Percentiles rank a stretch among this genome's conserved stretches.
These are phyloP conservation scores for Thymallus thymallus DNA, from an alignment of 2,113 vertebrate species.

Conservation along the genomic window DNA sequence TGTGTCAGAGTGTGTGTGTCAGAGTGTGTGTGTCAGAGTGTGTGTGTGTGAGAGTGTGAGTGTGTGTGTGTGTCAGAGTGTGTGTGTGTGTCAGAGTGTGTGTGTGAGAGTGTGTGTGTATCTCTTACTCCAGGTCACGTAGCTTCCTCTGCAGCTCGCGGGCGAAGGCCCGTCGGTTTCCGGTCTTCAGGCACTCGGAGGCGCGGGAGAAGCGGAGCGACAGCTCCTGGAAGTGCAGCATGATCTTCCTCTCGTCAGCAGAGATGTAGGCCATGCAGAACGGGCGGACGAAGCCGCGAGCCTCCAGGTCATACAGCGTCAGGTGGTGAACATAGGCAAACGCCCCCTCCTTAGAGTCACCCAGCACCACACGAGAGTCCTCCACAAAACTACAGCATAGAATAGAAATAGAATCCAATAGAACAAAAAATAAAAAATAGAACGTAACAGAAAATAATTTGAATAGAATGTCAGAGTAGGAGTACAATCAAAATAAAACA, in stretches of 20 bases:
- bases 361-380: constrained; percentile 94
- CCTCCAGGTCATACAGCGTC: constrained; percentile 94
- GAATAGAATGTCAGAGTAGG: too few relatives aligned
- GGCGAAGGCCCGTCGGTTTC: constrained; percentile 92
- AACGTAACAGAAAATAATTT: too few relatives aligned
- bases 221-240: constrained; percentile 93
- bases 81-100: too few relatives aligned
- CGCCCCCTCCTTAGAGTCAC: constrained; percentile 94
- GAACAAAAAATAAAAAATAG: too few relatives aligned
- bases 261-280: constrained; percentile 98
- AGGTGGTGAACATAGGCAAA: constrained; percentile 97
- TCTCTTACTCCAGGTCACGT: constrained; percentile 84
- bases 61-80: too few relatives aligned
- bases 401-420: too few relatives aligned
- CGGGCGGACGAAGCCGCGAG: constrained; percentile 91
- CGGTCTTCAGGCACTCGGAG: constrained; percentile 90
- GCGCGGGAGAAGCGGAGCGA: constrained; percentile 89
- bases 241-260: constrained; percentile 94
- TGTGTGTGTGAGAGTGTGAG: too few relatives aligned
- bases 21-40: too few relatives aligned
- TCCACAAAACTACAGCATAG: constrained; percentile 82
- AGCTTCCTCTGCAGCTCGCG: constrained; percentile 93
- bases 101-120: not conserved
- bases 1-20: too few relatives aligned
- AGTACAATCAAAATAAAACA: too few relatives aligned